A percentile compares a stretch with the other conserved stretches of the same genome.
phyloP scores from a whole-genome alignment of 2,113 vertebrate genomes.

The Ibidorhyncha struthersii region DNA sequence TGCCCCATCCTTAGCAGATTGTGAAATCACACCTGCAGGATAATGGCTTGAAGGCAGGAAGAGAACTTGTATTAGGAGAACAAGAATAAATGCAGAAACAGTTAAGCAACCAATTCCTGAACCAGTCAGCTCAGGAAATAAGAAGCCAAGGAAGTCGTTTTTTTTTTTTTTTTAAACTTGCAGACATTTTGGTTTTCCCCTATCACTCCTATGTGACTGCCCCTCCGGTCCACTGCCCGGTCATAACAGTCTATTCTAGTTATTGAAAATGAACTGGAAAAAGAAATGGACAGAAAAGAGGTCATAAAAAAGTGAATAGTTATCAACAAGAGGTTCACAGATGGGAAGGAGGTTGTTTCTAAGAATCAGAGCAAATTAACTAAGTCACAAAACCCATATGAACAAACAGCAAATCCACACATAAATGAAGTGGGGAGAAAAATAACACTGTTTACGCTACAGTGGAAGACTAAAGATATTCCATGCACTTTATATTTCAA shows the following conservation, averaged over 20 bases:
- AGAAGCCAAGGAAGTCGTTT: not conserved
- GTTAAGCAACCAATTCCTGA: not conserved
- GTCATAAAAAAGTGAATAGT: not conserved
- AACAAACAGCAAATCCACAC: not conserved
- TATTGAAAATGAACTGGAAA: not conserved
- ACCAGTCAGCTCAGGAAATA: not conserved
- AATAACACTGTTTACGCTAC: not conserved
- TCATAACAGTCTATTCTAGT: not conserved
- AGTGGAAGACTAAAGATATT: not conserved
- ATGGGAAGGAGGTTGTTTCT: not conserved
- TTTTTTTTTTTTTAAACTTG: not conserved
- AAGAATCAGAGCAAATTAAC: not conserved
- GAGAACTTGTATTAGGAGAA: not conserved
- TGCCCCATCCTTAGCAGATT: not conserved
- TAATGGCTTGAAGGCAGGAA: not conserved
- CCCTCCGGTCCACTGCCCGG: not conserved
- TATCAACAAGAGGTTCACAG: not conserved
- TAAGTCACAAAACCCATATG: not conserved
- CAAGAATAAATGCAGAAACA: not conserved
- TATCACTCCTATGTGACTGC: not conserved
- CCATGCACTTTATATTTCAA: not conserved
- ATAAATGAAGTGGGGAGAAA: not conserved
- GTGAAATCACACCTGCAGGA: not conserved
- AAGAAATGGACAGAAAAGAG: not conserved
- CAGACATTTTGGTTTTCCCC: not conserved